Base-by-base conservation (phyloP, 2,797 vertebrate genomes). In the Falco biarmicus region DNA sequence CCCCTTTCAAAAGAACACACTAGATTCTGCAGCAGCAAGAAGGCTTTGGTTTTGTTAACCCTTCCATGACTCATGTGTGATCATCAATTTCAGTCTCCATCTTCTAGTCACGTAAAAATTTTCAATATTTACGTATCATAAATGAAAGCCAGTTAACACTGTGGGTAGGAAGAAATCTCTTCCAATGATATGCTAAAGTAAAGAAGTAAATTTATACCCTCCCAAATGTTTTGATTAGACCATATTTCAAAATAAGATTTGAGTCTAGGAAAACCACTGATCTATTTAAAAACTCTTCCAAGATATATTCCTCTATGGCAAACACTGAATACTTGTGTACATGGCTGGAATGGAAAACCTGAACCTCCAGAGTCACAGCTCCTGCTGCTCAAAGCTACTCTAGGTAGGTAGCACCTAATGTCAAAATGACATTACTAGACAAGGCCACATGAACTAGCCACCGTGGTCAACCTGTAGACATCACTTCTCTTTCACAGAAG, bases 41-140 rank as follows among this genome's bases (percentile, higher is more conserved):
- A 47, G 11, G 29, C 17, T 84, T 91, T 71, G 65, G 24, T 13
- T 41, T 71, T 89, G 32, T 93, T 96, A 96, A 97, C 94, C 43
- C 82, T 88, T 95, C 50, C n/a, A 31, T 10, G 39, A 34, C 50
- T 78, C 26, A 28, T 43, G 64, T 13, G 37, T 24, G 50, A 39
- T 54, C 57, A 71, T 68, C 3, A 1, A 61, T 60, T 47, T 59
- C 51, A 34, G 26, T 12, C n/a, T 92, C 32, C 28, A 47, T 19
- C 61, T 48, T 43, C 28, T 14, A 76, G 22, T n/a, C 69, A 39
- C n/a, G n/a, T 41, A 66, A 85, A 79, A 60, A 73, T 59, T 76
- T 45, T 69, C 53, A 76, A 4, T 24, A 34, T 16, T 60, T 60
- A 32, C 25, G 75, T 32, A 45, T 32, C 6, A 10, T 22, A 71